Conservation (phyloP, 2,888 invertebrate species). For the Heterodera filipjevi region DNA sequence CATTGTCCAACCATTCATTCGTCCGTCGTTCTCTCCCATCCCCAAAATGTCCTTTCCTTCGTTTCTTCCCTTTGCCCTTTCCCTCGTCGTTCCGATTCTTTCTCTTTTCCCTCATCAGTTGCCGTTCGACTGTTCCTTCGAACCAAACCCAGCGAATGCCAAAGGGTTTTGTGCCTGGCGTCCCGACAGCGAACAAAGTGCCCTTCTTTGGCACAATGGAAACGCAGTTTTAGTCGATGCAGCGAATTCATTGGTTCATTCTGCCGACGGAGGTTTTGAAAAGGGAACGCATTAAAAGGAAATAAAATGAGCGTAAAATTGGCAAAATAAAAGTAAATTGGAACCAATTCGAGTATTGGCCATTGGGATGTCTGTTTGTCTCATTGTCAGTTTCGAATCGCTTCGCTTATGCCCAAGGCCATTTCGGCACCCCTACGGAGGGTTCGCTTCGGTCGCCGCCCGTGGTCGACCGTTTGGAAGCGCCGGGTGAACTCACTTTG, state of each 20-base stretch:
- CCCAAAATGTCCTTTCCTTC: background rate
- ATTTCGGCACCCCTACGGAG: conserved; percentile 32
- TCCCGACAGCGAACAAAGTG: conserved; percentile 6
- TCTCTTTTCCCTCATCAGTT: background rate
- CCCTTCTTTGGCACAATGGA: conserved; percentile 34
- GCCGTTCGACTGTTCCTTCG: conserved; percentile 22
- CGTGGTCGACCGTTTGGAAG: background rate
- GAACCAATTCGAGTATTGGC: no score
- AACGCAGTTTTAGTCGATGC: conserved; percentile 38
- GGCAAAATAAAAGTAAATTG: conserved; percentile 3
- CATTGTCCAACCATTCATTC: background rate
- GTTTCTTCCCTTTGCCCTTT: background rate
- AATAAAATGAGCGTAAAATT: background rate
- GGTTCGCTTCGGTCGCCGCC: conserved; percentile 36
- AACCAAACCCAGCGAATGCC: background rate
- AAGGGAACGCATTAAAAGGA: conserved; percentile 12
- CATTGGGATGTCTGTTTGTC: no score
- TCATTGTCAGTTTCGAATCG: conserved; percentile 21
- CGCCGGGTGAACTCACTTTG: conserved; percentile 26
- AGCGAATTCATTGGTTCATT: conserved; percentile 37
- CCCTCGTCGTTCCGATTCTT: background rate
- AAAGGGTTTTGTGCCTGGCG: conserved; percentile 23
- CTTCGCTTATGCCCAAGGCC: conserved; percentile 42
- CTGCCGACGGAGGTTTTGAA: conserved; percentile 32
- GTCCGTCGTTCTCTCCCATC: background rate